Evolutionary conservation across 64 coral and sea anemone species (phyloP).

Genomic region (Orbicella faveolata): DNA sequence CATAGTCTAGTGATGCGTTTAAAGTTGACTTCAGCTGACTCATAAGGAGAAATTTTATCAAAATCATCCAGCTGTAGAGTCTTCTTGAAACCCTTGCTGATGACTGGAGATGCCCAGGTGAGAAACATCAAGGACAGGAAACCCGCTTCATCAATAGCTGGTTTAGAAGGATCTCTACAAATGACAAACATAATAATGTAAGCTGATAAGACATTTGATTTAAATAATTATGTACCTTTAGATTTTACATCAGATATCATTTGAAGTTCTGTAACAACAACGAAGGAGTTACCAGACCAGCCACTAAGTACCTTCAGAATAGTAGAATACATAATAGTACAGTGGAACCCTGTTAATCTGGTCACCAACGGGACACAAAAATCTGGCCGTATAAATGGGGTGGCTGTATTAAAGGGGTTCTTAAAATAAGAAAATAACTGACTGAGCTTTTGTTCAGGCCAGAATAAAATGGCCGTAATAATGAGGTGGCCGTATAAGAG

Average conservation of each 20-base stretch:
- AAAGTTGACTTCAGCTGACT: slow-evolving; percentile 67
- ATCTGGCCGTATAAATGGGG: too few species aligned
- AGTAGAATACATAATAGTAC: too few species aligned
- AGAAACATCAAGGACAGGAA: slow-evolving; percentile 85
- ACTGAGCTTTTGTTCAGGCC: too few species aligned
- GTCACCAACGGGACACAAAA: too few species aligned
- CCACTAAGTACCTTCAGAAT: too few species aligned
- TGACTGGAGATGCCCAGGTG: slow-evolving; percentile 71
- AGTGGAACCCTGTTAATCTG: too few species aligned
- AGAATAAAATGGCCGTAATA: too few species aligned
- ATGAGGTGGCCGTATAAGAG: too few species aligned
- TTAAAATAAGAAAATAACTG: too few species aligned
- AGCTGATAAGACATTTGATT: not conserved
- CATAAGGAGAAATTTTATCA: slow-evolving; percentile 77
- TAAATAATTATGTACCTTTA: not conserved
- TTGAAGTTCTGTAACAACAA: not conserved
- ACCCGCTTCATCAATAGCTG: slow-evolving; percentile 75
- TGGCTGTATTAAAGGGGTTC: too few species aligned
- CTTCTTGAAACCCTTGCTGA: slow-evolving; percentile 82
- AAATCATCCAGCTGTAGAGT: slow-evolving; percentile 65
- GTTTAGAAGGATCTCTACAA: slow-evolving; percentile 60
- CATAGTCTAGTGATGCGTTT: slow-evolving; percentile 58
- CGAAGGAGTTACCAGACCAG: too few species aligned
- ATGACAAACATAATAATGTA: not conserved
- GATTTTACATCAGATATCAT: not conserved